Base-by-base conservation (phyloP, 1,140 invertebrate species). In the Lordiphosa clarofinis region DNA sequence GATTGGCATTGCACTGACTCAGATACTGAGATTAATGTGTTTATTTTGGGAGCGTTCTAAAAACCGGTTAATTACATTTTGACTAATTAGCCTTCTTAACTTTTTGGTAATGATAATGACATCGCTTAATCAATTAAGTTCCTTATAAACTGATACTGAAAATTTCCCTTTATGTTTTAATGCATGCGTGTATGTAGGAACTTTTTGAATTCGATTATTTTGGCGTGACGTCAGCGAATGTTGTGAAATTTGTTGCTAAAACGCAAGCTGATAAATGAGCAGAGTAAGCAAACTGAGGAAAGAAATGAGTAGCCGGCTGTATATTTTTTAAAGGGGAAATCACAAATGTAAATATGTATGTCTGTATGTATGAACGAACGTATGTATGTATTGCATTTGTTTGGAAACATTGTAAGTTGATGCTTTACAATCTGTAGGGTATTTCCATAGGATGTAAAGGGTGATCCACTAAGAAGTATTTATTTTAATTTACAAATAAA, bases 1-100 rank as follows among this genome's bases (percentile, higher is more conserved):
- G 35, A 56, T 49, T 78, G 57, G 28, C 60, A 75, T 67, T 73
- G 58, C 38, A 46, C 44, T 13, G 5, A 24, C 19, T 54, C 40
- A 9, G 10, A 31, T 39, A 12, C 37, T 24, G 0, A 13, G 31
- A 53, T 53, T 57, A 13, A 11, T 38, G 63, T 24, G 40, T 58
- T 47, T 67, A 67, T 68, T 67, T 67, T 68, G 11, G 55, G 64
- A 68, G 46, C 64, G 59, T 67, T 68, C 64, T 59, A 67, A 68
- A 67, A 68, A 64, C 64, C 38, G 64, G 43, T 46, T 46, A 11
- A 4, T 24, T 43, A 28, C n/a, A 11, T 31, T 67, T 68, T 68
- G 33, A 35, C 10, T 58, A 67, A 67, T 58, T 67, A 47, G 11
- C 35, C 19, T 4, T 40, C 40, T 33, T 24, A 57, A 58, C 36